A percentile compares a stretch with the other conserved stretches of the same genome.
Conservation (phyloP, 2,113 vertebrate species). For the Microcebus lehilahytsara region DNA sequence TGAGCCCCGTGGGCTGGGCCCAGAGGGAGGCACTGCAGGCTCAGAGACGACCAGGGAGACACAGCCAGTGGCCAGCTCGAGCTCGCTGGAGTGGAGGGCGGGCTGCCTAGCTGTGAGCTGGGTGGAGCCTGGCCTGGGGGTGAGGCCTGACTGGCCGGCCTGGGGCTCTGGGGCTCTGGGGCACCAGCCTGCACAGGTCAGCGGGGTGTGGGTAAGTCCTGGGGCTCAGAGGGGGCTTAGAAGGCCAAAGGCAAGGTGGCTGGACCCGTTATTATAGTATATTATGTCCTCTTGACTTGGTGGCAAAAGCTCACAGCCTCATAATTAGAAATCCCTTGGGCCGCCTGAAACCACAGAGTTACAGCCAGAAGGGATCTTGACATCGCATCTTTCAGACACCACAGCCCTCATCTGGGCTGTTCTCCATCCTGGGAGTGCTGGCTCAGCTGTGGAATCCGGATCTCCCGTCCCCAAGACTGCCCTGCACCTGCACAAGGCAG, state of each 20-base stretch:
- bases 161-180: background rate
- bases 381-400: fast-evolving
- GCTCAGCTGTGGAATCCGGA: background rate
- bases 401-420: background rate
- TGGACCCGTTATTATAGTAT: too few species aligned
- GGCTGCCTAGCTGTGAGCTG: background rate
- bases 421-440: background rate
- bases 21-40: background rate
- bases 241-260: background rate
- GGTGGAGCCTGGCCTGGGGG: background rate
- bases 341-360: background rate
- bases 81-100: background rate
- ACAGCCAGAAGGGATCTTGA: background rate
- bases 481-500: too few species aligned
- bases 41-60: background rate
- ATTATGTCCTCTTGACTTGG: background rate
- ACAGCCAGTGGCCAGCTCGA: background rate
- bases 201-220: background rate
- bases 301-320: background rate
- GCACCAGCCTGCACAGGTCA: background rate
- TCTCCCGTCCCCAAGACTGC: background rate
- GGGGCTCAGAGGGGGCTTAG: background rate
- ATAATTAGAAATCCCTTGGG: too few species aligned
- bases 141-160: background rate
- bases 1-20: background rate